Base-by-base conservation (phyloP, 2,113 vertebrate genomes). In the Gobiocypris rarus region DNA sequence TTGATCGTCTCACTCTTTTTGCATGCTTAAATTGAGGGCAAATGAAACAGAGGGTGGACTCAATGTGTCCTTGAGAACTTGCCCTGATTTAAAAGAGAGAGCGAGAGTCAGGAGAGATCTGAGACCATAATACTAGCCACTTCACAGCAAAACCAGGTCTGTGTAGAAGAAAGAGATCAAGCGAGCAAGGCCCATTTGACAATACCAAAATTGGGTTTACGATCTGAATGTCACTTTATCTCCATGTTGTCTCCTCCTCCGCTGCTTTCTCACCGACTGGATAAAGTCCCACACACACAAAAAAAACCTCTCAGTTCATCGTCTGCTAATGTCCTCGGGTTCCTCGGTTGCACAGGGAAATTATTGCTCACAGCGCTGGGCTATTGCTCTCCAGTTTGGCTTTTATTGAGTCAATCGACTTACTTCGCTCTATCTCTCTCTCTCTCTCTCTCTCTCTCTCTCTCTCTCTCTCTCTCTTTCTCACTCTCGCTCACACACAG, bases 391-490 rank as follows among this genome's bases (percentile, higher is more conserved):
- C 85, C 84, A 43, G 77, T 92, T 92, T 89, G 90, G 82, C 78
- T 88, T 91, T 93, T 90, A 93, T 92, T 92, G 89, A 91, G 83
- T 89, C 92, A 85, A 92, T 94, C 86, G 89, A 93, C 93, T 76
- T 86, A 84, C 50, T 89, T 84, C 77, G n/a, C n/a, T n/a, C n/a
- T n/a, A n/a, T 19, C 87, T 90, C 67, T 83, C 81, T 88, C 85
- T 82, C 85, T 75, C 83, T 81, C 63, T 67, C 78, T 41, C 56
- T 73, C 77, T 22, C 43, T 74, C 81, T 67, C 63, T 56, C 52
- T 85, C 54, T 8, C 17, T 19, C 52, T 3, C 65, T 22, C 54
- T 79, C 81, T 63, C 65, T 52, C 58, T 41, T 52, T 82, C 54
- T 75, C 70, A 69, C 86, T 11, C 43, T 43, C 41, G 2, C 10